These are phyloP conservation scores for Ceratosolen solmsi DNA, from an alignment of 1,140 invertebrate genomes.

Conservation along the genomic window DNA sequence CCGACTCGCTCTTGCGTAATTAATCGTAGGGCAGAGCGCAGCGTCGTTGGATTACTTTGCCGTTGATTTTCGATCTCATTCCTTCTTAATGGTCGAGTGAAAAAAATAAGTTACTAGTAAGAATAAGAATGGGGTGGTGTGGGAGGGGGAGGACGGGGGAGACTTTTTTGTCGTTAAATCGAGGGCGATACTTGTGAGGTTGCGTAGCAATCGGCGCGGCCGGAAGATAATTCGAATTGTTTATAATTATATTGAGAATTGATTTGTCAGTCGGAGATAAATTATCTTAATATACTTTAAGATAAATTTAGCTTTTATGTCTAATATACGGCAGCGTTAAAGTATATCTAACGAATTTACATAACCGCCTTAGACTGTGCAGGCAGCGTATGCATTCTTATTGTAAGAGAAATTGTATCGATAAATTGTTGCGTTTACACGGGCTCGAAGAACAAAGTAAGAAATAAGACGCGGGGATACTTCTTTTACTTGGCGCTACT, in stretches of 20 bases:
- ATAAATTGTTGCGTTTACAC: neutral
- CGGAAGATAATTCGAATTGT: neutral
- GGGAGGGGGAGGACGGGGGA: neutral
- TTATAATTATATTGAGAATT: conserved; percentile 16
- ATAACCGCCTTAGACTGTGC: neutral
- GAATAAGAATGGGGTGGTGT: neutral
- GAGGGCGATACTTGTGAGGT: too few relatives aligned
- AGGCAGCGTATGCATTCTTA: neutral
- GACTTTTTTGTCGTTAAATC: too few relatives aligned
- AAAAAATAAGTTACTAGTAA: neutral
- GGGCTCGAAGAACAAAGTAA: too few relatives aligned
- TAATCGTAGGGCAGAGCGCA: too few relatives aligned
- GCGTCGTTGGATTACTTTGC: neutral
- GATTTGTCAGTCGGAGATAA: neutral
- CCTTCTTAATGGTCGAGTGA: neutral
- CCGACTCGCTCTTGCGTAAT: neutral
- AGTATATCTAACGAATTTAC: neutral
- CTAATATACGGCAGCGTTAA: neutral
- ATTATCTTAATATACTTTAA: neutral
- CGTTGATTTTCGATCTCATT: neutral
- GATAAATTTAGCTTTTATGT: neutral
- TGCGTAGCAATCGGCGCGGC: too few relatives aligned
- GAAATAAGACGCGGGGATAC: too few relatives aligned
- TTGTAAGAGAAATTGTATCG: neutral
- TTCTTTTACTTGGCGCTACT: too few relatives aligned